Conservation (phyloP, 2,888 invertebrate species). For the Andrena trimmerana region DNA sequence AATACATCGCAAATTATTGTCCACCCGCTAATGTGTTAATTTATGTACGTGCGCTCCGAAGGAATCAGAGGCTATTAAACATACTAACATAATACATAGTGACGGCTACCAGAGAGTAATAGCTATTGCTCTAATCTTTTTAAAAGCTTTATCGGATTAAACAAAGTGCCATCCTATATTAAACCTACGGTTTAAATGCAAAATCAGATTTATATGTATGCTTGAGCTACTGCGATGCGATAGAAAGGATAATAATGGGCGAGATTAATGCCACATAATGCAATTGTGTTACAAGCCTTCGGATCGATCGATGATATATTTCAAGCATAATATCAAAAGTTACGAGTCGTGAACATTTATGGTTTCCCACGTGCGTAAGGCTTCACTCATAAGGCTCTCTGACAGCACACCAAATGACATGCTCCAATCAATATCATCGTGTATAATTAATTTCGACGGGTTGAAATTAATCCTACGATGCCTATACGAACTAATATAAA, state of each 20-base stretch:
- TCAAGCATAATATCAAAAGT: conserved; percentile 73
- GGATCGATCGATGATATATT: conserved; percentile 49
- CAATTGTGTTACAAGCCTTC: conserved; percentile 43
- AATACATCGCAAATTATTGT: too few relatives aligned
- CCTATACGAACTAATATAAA: not conserved
- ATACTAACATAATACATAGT: not conserved
- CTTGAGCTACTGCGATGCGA: not conserved
- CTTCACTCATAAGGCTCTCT: conserved; percentile 75
- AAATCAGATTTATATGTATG: not conserved
- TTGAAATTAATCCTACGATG: conserved; percentile 12
- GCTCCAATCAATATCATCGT: conserved; percentile 32
- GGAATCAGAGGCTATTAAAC: too few relatives aligned
- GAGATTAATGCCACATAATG: not conserved
- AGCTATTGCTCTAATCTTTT: not conserved
- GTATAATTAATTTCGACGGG: conserved; percentile 15
- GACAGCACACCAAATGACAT: conserved; percentile 31
- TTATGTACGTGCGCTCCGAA: too few relatives aligned
- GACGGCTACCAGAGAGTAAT: not conserved
- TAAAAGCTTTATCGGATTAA: not conserved
- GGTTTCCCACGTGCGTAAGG: conserved; percentile 80
- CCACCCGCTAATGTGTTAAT: too few relatives aligned
- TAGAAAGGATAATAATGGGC: not conserved
- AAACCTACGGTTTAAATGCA: not conserved
- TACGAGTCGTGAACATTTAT: conserved; percentile 69
- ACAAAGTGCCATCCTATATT: not conserved